Evolutionary conservation across 2,113 vertebrate species (phyloP).

Genomic region (Geococcyx californianus): DNA sequence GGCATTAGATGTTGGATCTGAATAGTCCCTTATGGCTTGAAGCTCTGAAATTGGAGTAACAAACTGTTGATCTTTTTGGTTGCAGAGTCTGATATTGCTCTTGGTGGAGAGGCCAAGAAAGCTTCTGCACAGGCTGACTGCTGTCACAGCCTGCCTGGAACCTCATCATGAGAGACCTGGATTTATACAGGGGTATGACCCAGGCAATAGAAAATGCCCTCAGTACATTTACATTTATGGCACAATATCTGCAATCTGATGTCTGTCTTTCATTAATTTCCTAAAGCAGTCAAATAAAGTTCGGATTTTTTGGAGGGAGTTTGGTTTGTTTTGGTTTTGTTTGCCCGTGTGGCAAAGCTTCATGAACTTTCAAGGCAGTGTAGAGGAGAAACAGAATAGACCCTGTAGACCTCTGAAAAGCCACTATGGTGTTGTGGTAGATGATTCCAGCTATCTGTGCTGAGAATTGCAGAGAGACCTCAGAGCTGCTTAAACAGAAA

Average conservation of each 20-base stretch:
- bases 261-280: not conserved
- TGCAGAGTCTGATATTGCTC: not conserved
- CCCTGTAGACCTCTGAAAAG: not conserved
- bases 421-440: fast-evolving
- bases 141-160: not conserved
- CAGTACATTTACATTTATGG: fast-evolving
- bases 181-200: not conserved
- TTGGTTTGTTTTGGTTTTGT: not conserved
- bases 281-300: not conserved
- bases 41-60: not conserved
- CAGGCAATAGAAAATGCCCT: not conserved
- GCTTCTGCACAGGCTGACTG: not conserved
- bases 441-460: not conserved
- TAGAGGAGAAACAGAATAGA: not conserved
- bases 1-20: not conserved
- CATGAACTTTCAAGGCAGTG: not conserved
- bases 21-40: not conserved
- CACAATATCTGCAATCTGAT: not conserved
- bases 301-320: no score
- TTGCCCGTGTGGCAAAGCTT: not conserved
- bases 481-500: not conserved
- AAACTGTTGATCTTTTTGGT: not conserved
- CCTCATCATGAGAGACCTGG: not conserved
- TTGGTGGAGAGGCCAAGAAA: not conserved
- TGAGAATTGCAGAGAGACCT: not conserved